Evolutionary conservation across 1,140 invertebrate genomes (phyloP).

Genomic region (Yoshiicerus persimilis): DNA sequence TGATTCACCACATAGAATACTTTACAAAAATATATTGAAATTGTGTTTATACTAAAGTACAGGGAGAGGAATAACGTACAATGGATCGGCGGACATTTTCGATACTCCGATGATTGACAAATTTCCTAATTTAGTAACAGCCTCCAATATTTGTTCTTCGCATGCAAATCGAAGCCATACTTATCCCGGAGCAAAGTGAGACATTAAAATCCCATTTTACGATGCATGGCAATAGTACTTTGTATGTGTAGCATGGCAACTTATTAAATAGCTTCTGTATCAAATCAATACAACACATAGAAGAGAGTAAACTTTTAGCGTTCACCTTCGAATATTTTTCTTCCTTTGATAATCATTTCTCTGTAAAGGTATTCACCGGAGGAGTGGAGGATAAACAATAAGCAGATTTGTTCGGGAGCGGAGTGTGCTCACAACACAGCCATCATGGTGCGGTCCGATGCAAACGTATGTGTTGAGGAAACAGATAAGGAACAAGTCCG

Average conservation of each 20-base stretch:
- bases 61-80: constrained; percentile 39
- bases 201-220: no score
- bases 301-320: no score
- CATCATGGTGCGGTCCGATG: constrained; percentile 32
- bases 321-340: not conserved
- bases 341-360: not conserved
- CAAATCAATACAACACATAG: no score
- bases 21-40: not conserved
- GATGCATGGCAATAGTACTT: no score
- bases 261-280: no score
- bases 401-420: constrained; percentile 40
- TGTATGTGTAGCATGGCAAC: no score
- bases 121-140: constrained; percentile 44
- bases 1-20: not conserved
- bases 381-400: constrained; percentile 43
- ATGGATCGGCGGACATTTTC: constrained; percentile 15
- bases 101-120: constrained; percentile 25
- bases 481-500: constrained; percentile 40
- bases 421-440: constrained; percentile 43
- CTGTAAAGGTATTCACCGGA: constrained; percentile 36
- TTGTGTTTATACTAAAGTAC: constrained; percentile 26
- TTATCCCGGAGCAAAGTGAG: constrained; percentile 32
- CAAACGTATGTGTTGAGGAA: constrained; percentile 25
- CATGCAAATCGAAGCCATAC: constrained; percentile 32
- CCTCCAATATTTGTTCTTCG: constrained; percentile 41